Conservation (phyloP, 1,140 invertebrate genomes). For the Gonatopus flavifemur region DNA sequence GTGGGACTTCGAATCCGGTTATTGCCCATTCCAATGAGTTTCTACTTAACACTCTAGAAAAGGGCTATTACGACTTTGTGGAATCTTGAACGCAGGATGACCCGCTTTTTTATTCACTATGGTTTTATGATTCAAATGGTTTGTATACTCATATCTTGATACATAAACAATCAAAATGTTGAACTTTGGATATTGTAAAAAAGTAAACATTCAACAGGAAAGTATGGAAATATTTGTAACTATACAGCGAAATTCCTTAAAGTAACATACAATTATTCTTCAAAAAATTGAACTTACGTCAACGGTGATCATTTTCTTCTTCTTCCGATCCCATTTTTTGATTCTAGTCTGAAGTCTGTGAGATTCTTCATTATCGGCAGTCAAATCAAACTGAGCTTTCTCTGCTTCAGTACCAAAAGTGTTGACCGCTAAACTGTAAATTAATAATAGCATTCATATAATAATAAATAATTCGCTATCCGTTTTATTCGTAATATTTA, state of each 20-base stretch:
- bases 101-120: too few species aligned
- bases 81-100: too few species aligned
- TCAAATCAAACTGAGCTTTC: constrained; percentile 75
- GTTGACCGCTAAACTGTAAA: constrained; percentile 70
- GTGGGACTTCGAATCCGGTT: too few species aligned
- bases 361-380: constrained; percentile 73
- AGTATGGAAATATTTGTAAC: neutral
- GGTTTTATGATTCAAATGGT: too few species aligned
- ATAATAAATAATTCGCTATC: neutral
- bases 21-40: too few species aligned
- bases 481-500: constrained; percentile 48
- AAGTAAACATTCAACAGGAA: too few species aligned
- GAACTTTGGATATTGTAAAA: too few species aligned
- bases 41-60: too few species aligned
- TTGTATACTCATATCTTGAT: too few species aligned
- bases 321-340: constrained; percentile 86
- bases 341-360: constrained; percentile 62
- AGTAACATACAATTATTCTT: neutral
- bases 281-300: constrained; percentile 61
- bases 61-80: too few species aligned
- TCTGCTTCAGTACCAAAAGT: constrained; percentile 74
- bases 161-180: too few species aligned
- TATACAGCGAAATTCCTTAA: neutral
- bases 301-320: constrained; percentile 86
- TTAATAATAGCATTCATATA: neutral